These are phyloP conservation scores for Caenorhabditis drosophilae DNA, from an alignment of 2,888 invertebrate genomes.

Conservation along the genomic window DNA sequence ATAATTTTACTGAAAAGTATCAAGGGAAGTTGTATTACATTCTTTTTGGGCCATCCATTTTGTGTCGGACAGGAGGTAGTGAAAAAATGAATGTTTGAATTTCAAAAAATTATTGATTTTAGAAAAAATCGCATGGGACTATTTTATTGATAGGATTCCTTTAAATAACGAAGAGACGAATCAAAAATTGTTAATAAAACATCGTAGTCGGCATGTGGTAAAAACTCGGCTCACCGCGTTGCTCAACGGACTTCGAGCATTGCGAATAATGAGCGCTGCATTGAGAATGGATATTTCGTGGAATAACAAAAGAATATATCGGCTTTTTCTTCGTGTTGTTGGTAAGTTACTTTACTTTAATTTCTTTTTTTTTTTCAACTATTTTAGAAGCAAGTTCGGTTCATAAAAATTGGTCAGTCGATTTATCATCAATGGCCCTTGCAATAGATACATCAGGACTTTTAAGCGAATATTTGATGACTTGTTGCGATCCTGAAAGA, in stretches of 20 bases:
- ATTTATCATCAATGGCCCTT: conserved; percentile 14
- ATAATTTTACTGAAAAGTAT: conserved; percentile 20
- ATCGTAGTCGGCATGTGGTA: background rate
- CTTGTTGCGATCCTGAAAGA: conserved; percentile 8
- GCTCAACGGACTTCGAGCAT: conserved; percentile 29
- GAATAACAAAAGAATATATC: conserved; percentile 20
- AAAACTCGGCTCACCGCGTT: conserved; percentile 14
- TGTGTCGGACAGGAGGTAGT: conserved; percentile 11
- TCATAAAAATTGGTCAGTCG: conserved; percentile 9
- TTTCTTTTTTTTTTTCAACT: background rate
- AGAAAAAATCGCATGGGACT: conserved; percentile 24
- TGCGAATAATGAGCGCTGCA: conserved; percentile 25
- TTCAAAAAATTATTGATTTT: background rate
- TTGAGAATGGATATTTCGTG: conserved; percentile 14
- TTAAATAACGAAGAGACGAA: too few relatives aligned
- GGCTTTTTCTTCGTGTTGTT: conserved; percentile 20
- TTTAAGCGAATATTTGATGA: conserved; percentile 21
- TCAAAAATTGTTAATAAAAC: background rate
- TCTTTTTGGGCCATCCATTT: conserved; percentile 25
- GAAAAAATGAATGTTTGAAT: background rate
- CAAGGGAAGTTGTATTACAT: conserved; percentile 29
- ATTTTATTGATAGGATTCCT: conserved; percentile 15
- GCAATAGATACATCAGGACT: conserved; percentile 22
- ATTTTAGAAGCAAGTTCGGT: conserved; percentile 14
- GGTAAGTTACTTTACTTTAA: conserved; percentile 7